Evolutionary conservation across 2,113 vertebrate species (phyloP).

Genomic region (Typhlomys cinereus): DNA sequence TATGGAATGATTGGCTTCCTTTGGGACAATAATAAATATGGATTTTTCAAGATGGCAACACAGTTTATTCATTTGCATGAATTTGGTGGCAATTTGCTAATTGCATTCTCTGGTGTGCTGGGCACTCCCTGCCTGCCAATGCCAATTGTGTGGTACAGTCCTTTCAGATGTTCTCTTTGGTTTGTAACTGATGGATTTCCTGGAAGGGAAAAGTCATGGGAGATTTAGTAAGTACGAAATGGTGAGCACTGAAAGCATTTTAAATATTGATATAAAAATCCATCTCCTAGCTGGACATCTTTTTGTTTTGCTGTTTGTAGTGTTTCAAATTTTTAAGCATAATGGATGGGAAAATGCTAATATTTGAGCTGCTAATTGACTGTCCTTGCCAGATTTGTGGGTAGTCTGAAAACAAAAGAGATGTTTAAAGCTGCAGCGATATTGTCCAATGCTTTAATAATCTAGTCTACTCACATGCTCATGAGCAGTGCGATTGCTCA

Average conservation of each 20-base stretch:
- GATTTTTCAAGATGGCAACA: constrained; percentile 35
- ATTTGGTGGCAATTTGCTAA: constrained; percentile 53
- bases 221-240: constrained; percentile 66
- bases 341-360: constrained; percentile 42
- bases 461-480: background rate
- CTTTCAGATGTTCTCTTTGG: constrained; percentile 33
- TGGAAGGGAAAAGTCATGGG: constrained; percentile 48
- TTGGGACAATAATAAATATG: constrained; percentile 39
- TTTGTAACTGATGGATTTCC: constrained; percentile 55
- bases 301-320: constrained; percentile 49
- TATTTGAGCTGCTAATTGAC: constrained; percentile 34
- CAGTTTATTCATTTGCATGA: constrained; percentile 47
- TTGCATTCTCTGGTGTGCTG: background rate
- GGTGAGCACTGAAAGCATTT: constrained; percentile 54
- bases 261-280: constrained; percentile 64
- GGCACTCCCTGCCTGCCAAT: constrained; percentile 20
- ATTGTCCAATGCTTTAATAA: constrained; percentile 44
- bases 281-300: constrained; percentile 41
- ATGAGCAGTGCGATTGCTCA: background rate
- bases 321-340: constrained; percentile 45
- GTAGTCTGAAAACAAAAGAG: constrained; percentile 31
- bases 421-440: background rate
- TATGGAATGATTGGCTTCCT: constrained; percentile 21
- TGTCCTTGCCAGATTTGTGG: constrained; percentile 10
- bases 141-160: constrained; percentile 37